Evolutionary conservation across 2,888 invertebrate species (phyloP).

Genomic region (Omphaloscelis lunosa): DNA sequence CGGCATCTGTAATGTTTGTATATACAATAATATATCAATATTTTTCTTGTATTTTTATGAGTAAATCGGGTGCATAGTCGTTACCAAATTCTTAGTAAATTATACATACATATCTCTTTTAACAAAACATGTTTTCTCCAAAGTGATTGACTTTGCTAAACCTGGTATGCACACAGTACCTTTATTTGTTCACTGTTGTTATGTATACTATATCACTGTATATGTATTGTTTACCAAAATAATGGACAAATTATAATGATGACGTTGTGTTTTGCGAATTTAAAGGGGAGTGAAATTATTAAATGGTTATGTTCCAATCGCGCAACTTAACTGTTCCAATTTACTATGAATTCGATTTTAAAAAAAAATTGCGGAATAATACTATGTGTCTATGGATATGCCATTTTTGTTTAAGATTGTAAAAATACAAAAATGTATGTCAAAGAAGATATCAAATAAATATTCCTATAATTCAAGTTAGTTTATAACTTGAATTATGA

Average conservation of each 20-base stretch:
- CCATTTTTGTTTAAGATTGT: neutral
- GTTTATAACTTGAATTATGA: neutral
- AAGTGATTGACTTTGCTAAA: constrained; percentile 41
- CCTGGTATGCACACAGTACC: constrained; percentile 32
- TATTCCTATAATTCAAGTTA: no score
- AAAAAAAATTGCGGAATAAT: constrained; percentile 26
- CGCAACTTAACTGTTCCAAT: constrained; percentile 36
- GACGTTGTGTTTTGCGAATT: constrained; percentile 82
- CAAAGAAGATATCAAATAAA: neutral
- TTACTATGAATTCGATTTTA: constrained; percentile 20
- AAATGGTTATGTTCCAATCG: constrained; percentile 45
- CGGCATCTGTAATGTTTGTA: neutral
- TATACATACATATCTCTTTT: constrained; percentile 16
- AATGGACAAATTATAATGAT: constrained; percentile 68
- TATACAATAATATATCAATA: constrained; percentile 11
- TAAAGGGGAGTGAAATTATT: constrained; percentile 76
- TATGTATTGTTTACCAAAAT: constrained; percentile 75
- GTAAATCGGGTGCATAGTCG: constrained; percentile 11
- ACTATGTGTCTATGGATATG: constrained; percentile 11
- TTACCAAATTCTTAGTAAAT: constrained; percentile 22
- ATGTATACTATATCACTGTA: constrained; percentile 73
- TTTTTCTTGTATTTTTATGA: neutral
- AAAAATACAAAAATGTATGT: neutral
- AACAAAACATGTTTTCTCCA: neutral
- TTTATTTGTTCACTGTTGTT: constrained; percentile 75